These are phyloP conservation scores for Eilema caniola DNA, from an alignment of 2,888 invertebrate species.

Conservation along the genomic window DNA sequence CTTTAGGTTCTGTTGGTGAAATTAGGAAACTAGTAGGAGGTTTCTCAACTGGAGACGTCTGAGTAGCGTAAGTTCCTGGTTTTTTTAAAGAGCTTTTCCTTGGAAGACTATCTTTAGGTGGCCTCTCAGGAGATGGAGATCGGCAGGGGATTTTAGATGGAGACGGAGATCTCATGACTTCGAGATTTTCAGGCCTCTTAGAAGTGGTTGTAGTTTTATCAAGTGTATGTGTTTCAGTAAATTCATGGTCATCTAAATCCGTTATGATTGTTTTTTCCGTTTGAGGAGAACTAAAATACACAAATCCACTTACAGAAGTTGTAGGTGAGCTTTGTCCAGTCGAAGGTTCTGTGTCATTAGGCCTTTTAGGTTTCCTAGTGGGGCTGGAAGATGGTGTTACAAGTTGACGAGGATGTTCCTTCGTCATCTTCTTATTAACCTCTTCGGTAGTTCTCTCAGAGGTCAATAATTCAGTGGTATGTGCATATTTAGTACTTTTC, in stretches of 20 bases:
- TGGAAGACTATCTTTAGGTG: slow-evolving; percentile 71
- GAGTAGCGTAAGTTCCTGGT: slow-evolving; percentile 62
- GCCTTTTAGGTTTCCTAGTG: slow-evolving; percentile 72
- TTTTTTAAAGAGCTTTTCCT: slow-evolving; percentile 83
- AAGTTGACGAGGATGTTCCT: slow-evolving; percentile 72
- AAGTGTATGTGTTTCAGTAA: slow-evolving; percentile 51
- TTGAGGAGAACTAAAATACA: slow-evolving; percentile 75
- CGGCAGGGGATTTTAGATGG: slow-evolving; percentile 78
- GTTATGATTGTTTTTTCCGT: slow-evolving; percentile 67
- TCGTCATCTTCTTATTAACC: slow-evolving; percentile 60
- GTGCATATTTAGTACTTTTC: slow-evolving; percentile 63
- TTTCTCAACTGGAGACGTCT: slow-evolving; percentile 72
- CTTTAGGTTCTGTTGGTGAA: slow-evolving; percentile 70
- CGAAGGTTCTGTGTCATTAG: slow-evolving; percentile 69
- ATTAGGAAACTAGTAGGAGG: slow-evolving; percentile 76
- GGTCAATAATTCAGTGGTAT: slow-evolving; percentile 70
- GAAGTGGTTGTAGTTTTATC: slow-evolving; percentile 47
- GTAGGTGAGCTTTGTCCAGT: slow-evolving; percentile 85
- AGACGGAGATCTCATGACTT: slow-evolving; percentile 63
- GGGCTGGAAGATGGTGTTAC: slow-evolving; percentile 85
- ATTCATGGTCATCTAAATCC: slow-evolving; percentile 72
- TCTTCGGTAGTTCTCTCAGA: slow-evolving; percentile 70
- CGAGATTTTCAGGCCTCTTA: slow-evolving; percentile 58
- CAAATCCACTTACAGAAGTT: slow-evolving; percentile 85
- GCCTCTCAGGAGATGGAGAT: slow-evolving; percentile 77